Evolutionary conservation across 2,888 invertebrate species (phyloP).

Genomic region (Pecten maximus): DNA sequence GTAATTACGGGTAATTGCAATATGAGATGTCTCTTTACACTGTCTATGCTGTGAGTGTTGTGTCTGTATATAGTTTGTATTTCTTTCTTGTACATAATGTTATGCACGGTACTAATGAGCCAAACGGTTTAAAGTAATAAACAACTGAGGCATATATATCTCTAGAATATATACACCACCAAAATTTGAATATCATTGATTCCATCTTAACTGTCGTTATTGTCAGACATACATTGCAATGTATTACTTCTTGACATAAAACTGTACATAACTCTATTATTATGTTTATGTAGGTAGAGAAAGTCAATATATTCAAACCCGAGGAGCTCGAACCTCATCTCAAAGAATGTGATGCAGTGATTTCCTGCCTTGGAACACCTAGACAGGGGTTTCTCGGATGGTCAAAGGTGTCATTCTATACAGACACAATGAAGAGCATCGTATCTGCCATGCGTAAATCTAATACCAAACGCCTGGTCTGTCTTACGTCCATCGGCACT

Average conservation of each 20-base stretch:
- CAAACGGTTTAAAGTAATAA: too few relatives aligned
- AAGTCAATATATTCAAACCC: not conserved
- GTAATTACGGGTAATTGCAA: too few relatives aligned
- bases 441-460: not conserved
- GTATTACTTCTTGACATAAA: not conserved
- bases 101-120: too few relatives aligned
- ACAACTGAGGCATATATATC: too few relatives aligned
- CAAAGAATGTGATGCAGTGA: conserved; percentile 17
- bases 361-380: conserved; percentile 19
- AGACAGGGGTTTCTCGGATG: not conserved
- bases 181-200: too few relatives aligned
- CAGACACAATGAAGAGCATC: conserved; percentile 33
- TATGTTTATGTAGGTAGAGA: not conserved
- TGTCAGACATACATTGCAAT: not conserved
- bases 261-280: too few relatives aligned
- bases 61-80: too few relatives aligned
- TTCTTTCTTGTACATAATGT: too few relatives aligned
- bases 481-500: not conserved
- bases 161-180: too few relatives aligned
- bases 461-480: not conserved
- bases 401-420: conserved; percentile 11
- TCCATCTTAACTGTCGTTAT: too few relatives aligned
- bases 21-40: too few relatives aligned
- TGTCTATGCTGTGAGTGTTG: too few relatives aligned
- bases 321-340: not conserved